Percentiles rank a stretch among this genome's conserved stretches.
These are phyloP conservation scores for Clinocottus analis DNA, from an alignment of 2,113 vertebrate species.

Conservation along the genomic window DNA sequence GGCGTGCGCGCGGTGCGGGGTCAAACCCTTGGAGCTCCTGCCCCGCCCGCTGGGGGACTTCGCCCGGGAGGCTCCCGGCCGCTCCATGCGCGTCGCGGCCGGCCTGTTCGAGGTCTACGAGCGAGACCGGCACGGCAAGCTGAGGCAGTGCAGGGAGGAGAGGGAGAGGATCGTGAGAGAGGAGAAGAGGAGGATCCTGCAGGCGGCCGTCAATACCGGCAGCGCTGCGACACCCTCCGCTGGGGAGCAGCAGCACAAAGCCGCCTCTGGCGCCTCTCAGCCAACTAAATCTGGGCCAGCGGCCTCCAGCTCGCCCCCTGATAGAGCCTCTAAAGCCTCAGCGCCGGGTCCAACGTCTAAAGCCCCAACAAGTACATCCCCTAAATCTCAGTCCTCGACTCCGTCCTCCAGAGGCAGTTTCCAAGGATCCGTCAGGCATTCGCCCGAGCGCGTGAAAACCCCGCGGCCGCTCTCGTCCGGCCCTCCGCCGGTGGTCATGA, in stretches of 20 bases:
- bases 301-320: constrained; percentile 64
- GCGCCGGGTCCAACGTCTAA: constrained; percentile 44
- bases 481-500: constrained; percentile 61
- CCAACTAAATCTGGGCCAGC: constrained; percentile 54
- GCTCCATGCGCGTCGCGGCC: constrained; percentile 93
- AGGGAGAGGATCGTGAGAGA: constrained; percentile 93
- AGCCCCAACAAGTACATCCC: constrained; percentile 46
- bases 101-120: constrained; percentile 95
- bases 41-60: constrained; percentile 88
- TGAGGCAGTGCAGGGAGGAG: constrained; percentile 93
- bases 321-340: constrained; percentile 50
- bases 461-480: constrained; percentile 58
- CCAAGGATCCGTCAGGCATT: constrained; percentile 45
- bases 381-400: constrained; percentile 53
- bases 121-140: constrained; percentile 89
- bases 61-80: constrained; percentile 90
- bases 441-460: constrained; percentile 45
- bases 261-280: constrained; percentile 36
- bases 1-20: constrained; percentile 94
- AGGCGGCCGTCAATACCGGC: constrained; percentile 81
- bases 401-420: constrained; percentile 35
- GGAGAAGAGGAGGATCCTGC: constrained; percentile 90
- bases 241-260: constrained; percentile 61
- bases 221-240: constrained; percentile 79
- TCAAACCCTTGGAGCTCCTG: constrained; percentile 95